A percentile compares a stretch with the other conserved stretches of the same genome.
Evolutionary conservation across 2,797 vertebrate genomes (phyloP).

Genomic region (Xenentodon cancila): DNA sequence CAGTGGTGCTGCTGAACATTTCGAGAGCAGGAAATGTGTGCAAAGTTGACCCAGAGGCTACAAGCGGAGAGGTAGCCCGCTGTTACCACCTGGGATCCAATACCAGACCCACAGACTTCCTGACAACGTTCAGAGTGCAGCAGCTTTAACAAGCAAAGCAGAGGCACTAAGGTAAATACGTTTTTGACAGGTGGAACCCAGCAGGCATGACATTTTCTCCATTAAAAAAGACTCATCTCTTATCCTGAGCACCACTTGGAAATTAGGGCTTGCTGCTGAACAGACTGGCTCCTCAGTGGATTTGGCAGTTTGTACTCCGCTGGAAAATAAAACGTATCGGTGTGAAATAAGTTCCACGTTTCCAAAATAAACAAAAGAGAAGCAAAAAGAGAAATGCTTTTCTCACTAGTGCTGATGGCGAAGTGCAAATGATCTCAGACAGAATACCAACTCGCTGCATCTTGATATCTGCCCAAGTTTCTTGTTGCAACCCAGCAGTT

Average conservation of each 20-base stretch:
- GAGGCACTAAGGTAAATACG: slow-evolving; percentile 54
- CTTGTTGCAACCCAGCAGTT: slow-evolving; percentile 4
- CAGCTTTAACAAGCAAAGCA: slow-evolving; percentile 51
- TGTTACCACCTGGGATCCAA: slow-evolving; percentile 46
- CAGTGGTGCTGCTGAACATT: slow-evolving; percentile 39
- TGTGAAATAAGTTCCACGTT: slow-evolving; percentile 55
- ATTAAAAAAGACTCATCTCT: slow-evolving; percentile 68
- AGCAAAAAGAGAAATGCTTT: slow-evolving; percentile 34
- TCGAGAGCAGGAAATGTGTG: slow-evolving; percentile 23
- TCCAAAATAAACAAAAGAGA: slow-evolving; percentile 35
- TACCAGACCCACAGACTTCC: slow-evolving; percentile 26
- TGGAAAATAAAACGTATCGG: slow-evolving; percentile 58
- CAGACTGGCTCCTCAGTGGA: slow-evolving; percentile 44
- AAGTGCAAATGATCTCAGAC: slow-evolving; percentile 22
- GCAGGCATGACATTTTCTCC: slow-evolving; percentile 66
- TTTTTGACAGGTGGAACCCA: slow-evolving; percentile 58
- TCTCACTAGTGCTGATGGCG: neutral
- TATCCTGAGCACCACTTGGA: slow-evolving; percentile 55
- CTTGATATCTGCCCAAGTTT: slow-evolving; percentile 23
- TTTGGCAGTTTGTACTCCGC: slow-evolving; percentile 47
- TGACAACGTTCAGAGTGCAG: slow-evolving; percentile 43
- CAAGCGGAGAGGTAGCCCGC: slow-evolving; percentile 41
- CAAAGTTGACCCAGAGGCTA: slow-evolving; percentile 47
- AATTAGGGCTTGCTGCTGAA: slow-evolving; percentile 54
- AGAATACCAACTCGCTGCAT: slow-evolving; percentile 24